Evolutionary conservation across 2,797 vertebrate species (phyloP).

Genomic region (Sphenopsis melanotis): DNA sequence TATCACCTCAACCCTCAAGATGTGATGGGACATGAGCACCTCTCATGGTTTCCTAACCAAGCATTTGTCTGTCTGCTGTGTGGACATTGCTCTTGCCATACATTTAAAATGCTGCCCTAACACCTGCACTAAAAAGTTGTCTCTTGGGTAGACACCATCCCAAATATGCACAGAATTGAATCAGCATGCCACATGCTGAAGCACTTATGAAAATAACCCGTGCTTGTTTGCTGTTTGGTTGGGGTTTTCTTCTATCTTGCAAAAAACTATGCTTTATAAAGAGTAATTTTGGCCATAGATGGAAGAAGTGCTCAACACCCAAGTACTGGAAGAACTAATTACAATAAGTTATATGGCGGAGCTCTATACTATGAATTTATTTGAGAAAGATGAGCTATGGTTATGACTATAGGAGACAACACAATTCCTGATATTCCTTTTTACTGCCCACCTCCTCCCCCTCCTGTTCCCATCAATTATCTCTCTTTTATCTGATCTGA

Average conservation of each 20-base stretch:
- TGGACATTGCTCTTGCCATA: not conserved
- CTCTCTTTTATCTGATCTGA: not conserved
- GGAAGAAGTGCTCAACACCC: not conserved
- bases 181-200: not conserved
- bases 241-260: not conserved
- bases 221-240: not conserved
- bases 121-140: not conserved
- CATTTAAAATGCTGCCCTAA: not conserved
- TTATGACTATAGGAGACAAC: not conserved
- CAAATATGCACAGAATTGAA: not conserved
- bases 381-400: not conserved
- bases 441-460: not conserved
- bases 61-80: rapidly evolving
- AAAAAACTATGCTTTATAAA: not conserved
- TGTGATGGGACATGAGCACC: not conserved
- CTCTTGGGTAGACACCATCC: rapidly evolving
- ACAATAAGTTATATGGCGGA: not conserved
- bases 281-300: not conserved
- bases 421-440: not conserved
- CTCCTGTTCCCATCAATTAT: not conserved
- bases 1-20: rapidly evolving
- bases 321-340: not conserved
- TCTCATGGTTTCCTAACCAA: not conserved
- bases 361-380: not conserved
- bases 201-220: not conserved